Evolutionary conservation across 2,113 vertebrate species (phyloP).

Genomic region (Tamias sibiricus): DNA sequence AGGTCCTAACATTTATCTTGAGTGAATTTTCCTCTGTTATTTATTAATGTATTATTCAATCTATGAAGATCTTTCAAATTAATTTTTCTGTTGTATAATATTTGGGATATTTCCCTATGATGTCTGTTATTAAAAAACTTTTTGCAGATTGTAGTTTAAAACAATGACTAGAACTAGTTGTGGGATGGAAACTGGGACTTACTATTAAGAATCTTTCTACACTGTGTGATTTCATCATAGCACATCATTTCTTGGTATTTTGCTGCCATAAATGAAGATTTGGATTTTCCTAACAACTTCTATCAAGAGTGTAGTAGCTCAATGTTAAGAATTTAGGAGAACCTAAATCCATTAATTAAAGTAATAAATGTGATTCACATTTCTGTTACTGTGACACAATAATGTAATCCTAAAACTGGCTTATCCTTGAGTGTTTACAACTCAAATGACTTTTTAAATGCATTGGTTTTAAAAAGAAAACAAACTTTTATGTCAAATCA

Average conservation of each 20-base stretch:
- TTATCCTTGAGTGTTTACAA: constrained; percentile 76
- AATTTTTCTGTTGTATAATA: not conserved
- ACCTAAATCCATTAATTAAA: constrained; percentile 61
- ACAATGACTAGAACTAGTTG: not conserved
- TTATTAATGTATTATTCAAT: not conserved
- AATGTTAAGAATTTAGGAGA: constrained; percentile 66
- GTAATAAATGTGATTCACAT: constrained; percentile 70
- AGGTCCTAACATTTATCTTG: not conserved
- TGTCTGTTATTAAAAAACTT: not conserved
- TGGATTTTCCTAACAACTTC: constrained; percentile 72
- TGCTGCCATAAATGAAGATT: constrained; percentile 61
- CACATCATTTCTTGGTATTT: constrained; percentile 44
- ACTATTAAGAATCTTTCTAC: not conserved
- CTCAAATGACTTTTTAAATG: constrained; percentile 62
- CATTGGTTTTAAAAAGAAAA: constrained; percentile 44
- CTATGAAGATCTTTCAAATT: not conserved
- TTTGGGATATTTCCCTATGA: not conserved
- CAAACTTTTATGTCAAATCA: constrained; percentile 55
- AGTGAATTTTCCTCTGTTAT: not conserved
- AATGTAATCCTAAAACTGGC: constrained; percentile 72
- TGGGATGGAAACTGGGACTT: not conserved
- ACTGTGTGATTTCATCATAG: constrained; percentile 67
- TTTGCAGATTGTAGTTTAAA: not conserved
- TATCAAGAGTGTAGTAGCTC: constrained; percentile 67
- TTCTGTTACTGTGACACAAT: constrained; percentile 75